A percentile compares a stretch with the other conserved stretches of the same genome.
phyloP scores from a whole-genome alignment of 2,797 vertebrate genomes.

The Kryptopterus vitreolus region DNA sequence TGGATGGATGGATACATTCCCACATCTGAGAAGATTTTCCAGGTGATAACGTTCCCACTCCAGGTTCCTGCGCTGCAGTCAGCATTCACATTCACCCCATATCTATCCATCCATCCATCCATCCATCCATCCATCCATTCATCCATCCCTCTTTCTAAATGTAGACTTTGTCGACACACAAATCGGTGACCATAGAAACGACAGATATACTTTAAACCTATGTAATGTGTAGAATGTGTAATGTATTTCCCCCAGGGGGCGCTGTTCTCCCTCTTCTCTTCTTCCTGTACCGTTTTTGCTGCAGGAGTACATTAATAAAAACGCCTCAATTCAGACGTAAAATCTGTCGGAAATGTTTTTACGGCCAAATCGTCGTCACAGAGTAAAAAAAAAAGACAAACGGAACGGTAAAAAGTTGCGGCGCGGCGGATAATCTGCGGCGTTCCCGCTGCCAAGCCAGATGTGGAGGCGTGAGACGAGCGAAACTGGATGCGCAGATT shows the following conservation, averaged over 20 bases:
- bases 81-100: too few species aligned
- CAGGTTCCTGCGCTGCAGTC: too few species aligned
- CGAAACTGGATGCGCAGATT: conserved; percentile 58
- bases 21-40: too few species aligned
- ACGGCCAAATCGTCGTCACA: conserved; percentile 30
- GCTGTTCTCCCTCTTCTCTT: conserved; percentile 15
- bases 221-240: conserved; percentile 66
- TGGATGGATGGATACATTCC: not conserved
- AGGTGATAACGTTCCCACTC: too few species aligned
- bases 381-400: conserved; percentile 49
- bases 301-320: conserved; percentile 22
- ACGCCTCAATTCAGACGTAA: conserved; percentile 14
- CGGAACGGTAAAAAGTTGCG: conserved; percentile 49
- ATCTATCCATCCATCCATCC: too few species aligned
- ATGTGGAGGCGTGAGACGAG: conserved; percentile 54
- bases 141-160: too few species aligned
- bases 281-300: conserved; percentile 2
- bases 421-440: conserved; percentile 49
- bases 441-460: conserved; percentile 52
- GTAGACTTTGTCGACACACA: too few species aligned
- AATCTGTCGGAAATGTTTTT: conserved; percentile 25
- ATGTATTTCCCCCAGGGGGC: conserved; percentile 73
- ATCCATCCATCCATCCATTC: too few species aligned
- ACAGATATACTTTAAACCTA: too few species aligned
- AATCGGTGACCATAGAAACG: too few species aligned